phyloP scores from a whole-genome alignment of 2,888 invertebrate species.

The Brachyptera risi region DNA sequence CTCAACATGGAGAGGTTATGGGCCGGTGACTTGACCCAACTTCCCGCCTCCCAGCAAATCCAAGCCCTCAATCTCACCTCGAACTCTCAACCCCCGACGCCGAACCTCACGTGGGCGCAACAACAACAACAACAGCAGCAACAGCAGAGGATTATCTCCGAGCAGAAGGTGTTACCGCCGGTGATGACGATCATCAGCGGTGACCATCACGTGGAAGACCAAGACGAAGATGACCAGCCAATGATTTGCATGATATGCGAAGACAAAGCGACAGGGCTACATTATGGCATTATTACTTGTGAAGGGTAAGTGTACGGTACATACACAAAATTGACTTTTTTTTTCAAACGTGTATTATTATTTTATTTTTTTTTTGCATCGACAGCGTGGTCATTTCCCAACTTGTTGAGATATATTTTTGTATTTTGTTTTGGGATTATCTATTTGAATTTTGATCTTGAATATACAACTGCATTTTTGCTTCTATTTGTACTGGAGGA shows the following conservation, averaged over 20 bases:
- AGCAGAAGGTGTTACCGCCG: conserved; percentile 39
- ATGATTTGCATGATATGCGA: conserved; percentile 99
- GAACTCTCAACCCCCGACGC: conserved; percentile 41
- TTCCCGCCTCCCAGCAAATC: conserved; percentile 75
- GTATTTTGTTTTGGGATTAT: too few species aligned
- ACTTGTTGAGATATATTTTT: too few species aligned
- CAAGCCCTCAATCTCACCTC: conserved; percentile 65
- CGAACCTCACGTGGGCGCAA: conserved; percentile 28
- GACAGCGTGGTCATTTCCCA: too few species aligned
- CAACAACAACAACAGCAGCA: conserved; percentile 8
- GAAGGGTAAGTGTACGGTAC: conserved; percentile 83
- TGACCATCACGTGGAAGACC: conserved; percentile 37
- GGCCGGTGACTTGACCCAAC: conserved; percentile 82
- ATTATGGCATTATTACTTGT: conserved; percentile 98
- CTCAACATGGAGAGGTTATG: conserved; percentile 89
- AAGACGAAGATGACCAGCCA: conserved; percentile 81
- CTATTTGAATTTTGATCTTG: too few species aligned
- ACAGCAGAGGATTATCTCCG: conserved; percentile 2
- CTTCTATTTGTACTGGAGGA: too few species aligned
- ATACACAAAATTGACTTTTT: neutral
- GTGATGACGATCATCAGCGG: conserved; percentile 13
- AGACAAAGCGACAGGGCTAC: conserved; percentile 95
- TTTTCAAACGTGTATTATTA: too few species aligned
- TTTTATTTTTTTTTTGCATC: neutral
- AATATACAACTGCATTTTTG: too few species aligned